A percentile compares a stretch with the other conserved stretches of the same genome.
These are phyloP conservation scores for Tenebrosternarchus preto DNA, from an alignment of 2,113 vertebrate genomes.

Conservation along the genomic window DNA sequence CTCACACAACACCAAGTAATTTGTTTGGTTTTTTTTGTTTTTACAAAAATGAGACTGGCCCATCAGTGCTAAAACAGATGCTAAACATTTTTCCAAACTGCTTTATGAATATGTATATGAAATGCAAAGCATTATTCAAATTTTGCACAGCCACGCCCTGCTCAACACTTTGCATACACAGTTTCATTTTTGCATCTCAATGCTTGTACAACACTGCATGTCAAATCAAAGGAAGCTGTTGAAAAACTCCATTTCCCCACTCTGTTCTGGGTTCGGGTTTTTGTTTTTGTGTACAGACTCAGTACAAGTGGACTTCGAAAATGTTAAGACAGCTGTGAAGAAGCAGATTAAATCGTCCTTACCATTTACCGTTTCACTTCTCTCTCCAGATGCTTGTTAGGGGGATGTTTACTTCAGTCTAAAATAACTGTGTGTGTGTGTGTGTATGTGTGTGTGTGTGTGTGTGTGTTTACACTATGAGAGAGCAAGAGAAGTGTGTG, in stretches of 20 bases:
- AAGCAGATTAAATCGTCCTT: not conserved
- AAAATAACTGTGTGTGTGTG: constrained; percentile 24
- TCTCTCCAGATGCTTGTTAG: constrained; percentile 27
- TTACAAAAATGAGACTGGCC: not conserved
- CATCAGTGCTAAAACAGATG: not conserved
- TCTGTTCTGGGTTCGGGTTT: not conserved
- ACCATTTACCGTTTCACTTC: constrained; percentile 23
- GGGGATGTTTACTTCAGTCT: constrained; percentile 23
- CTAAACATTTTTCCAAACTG: not conserved
- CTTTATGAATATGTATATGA: constrained; percentile 10
- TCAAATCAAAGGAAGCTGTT: constrained; percentile 20
- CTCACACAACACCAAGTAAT: too few species aligned
- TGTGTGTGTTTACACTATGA: not conserved
- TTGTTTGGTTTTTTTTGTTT: not conserved
- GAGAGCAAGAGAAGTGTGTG: constrained; percentile 30
- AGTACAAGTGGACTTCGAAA: constrained; percentile 12
- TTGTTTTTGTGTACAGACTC: not conserved
- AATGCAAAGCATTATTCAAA: constrained; percentile 20
- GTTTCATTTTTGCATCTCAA: not conserved
- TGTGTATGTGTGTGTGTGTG: too few species aligned
- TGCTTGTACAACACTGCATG: constrained; percentile 23
- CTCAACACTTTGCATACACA: constrained; percentile 33
- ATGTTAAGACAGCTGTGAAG: constrained; percentile 1
- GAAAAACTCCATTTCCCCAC: not conserved
- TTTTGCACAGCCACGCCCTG: constrained; percentile 1